phyloP scores from a whole-genome alignment of 92 coral and sea anemone genomes.

The Phenganax stokvisi region DNA sequence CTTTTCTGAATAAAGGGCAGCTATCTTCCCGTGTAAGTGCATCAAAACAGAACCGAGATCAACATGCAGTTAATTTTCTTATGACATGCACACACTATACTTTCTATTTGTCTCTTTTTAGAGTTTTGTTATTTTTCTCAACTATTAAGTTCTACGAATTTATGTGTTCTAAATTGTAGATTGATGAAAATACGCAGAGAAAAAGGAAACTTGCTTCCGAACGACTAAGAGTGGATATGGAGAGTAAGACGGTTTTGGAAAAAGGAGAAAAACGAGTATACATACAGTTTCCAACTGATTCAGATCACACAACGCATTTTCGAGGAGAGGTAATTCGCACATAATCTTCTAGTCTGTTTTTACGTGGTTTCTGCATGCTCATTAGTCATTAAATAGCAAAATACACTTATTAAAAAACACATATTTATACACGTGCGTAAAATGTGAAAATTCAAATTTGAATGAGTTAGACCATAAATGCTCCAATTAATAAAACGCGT shows the following conservation, averaged over 20 bases:
- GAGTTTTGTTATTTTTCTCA: not conserved
- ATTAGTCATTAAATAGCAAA: too few species aligned
- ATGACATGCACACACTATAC: not conserved
- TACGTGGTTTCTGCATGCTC: not conserved
- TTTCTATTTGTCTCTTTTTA: conserved; percentile 3
- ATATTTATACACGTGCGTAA: too few species aligned
- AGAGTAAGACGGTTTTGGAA: conserved; percentile 25
- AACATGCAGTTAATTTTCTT: too few species aligned
- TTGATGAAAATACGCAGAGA: conserved; percentile 49
- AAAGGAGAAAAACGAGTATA: conserved; percentile 52
- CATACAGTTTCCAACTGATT: conserved; percentile 45
- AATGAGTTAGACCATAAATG: too few species aligned
- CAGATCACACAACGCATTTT: conserved; percentile 51
- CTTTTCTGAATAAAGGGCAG: not conserved
- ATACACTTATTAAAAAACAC: too few species aligned
- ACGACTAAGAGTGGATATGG: conserved; percentile 37
- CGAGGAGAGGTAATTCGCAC: conserved; percentile 47
- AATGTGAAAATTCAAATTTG: too few species aligned
- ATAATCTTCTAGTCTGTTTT: not conserved
- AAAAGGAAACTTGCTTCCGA: conserved; percentile 44
- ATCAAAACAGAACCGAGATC: too few species aligned
- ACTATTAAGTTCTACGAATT: too few species aligned
- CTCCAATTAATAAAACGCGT: too few species aligned
- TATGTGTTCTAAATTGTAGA: conserved; percentile 10
- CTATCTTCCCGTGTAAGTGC: not conserved